Evolutionary conservation across 2,797 vertebrate species (phyloP), one percentile per base, ranked within the genome.

Genomic region (Coracias cyanogaster): DNA sequence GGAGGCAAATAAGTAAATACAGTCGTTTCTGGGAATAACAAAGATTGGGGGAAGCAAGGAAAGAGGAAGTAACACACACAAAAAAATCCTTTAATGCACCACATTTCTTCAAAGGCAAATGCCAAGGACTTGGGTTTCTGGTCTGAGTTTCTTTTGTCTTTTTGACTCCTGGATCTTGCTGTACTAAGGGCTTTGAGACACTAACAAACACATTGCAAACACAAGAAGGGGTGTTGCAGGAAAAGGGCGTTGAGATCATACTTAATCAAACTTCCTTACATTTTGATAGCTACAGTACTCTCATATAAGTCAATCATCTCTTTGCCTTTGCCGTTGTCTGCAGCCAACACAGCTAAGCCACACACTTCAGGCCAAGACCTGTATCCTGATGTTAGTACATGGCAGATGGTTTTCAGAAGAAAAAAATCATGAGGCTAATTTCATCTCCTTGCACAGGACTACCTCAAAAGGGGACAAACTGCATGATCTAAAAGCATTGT

Each of bases 211-310:
- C 83, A 52, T 5, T 79, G 85, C 71, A 74, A 90, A 93, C 83
- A 92, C 89, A 92, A 96, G 79, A 84, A 93, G 91, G 91, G 89
- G 72, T 83, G 93, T 94, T 96, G 49, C 95, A 97, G 95, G 95
- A 96, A 97, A 97, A 96, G 87, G 89, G 92, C 28, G 39, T 96
- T 94, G 86, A 96, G 91, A 70, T 92, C 93, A 93, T 77, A 12
- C 60, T 90, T 90, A 93, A 94, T 96, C 96, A 89, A 96, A 93
- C 94, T 96, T 97, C 93, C 94, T 95, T 77, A 85, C 81, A 95
- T 96, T 95, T 91, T 96, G 86, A 92, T 72, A 94, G 92, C 94
- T 82, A 57, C 73, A 45, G 77, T 31, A 8, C 71, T 49, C 61
- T 55, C 5, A 7, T 51, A 19, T 43, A 91, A 93, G 71, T 80